These are phyloP conservation scores for Eclectus roratus DNA, from an alignment of 2,113 vertebrate genomes.

Conservation along the genomic window DNA sequence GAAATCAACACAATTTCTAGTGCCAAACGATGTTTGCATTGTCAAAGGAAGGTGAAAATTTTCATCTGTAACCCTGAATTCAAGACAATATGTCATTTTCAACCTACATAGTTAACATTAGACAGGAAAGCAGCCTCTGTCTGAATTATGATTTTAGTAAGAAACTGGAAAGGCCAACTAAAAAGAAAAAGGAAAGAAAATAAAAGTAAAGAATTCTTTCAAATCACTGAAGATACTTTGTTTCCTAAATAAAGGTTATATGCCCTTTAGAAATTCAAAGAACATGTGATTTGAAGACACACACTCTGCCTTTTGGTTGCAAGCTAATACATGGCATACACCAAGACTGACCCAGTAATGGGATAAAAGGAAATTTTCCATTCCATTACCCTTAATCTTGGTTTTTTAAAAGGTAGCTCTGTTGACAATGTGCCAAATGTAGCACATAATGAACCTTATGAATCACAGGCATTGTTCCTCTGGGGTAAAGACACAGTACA, in stretches of 20 bases:
- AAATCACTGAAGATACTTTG: background rate
- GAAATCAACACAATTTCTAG: background rate
- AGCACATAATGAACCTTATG: constrained; percentile 36
- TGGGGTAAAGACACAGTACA: background rate
- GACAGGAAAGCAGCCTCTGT: background rate
- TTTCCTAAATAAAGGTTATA: background rate
- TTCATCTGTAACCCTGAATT: background rate
- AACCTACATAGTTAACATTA: background rate
- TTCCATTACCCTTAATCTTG: constrained; percentile 38
- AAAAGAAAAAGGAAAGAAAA: background rate
- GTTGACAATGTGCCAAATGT: constrained; percentile 23
- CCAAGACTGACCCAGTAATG: background rate
- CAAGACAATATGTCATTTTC: background rate
- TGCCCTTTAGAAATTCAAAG: background rate
- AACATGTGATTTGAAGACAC: background rate
- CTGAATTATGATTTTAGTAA: background rate
- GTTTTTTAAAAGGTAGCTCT: background rate
- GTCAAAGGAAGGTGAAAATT: background rate
- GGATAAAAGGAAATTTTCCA: constrained; percentile 32
- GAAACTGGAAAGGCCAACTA: background rate
- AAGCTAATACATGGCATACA: background rate
- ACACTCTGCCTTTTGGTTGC: background rate
- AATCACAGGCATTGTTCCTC: constrained; percentile 32
- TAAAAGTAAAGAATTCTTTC: background rate
- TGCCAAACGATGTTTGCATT: background rate